These are phyloP conservation scores for Pithys albifrons DNA, from an alignment of 2,113 vertebrate genomes.

Conservation along the genomic window DNA sequence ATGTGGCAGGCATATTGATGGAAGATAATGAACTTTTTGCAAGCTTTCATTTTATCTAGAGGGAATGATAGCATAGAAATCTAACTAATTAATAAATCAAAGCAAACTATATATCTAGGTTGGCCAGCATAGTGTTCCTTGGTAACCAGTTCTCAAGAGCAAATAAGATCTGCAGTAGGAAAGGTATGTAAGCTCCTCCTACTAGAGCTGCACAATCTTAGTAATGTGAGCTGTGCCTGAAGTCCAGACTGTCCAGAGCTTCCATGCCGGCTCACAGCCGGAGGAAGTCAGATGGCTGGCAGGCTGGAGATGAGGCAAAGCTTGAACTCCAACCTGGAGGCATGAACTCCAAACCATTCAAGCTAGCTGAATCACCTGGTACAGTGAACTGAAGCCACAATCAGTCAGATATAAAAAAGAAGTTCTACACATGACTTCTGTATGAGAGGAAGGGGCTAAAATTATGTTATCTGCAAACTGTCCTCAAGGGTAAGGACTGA, in stretches of 20 bases:
- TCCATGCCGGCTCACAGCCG: not conserved
- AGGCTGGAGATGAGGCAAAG: not conserved
- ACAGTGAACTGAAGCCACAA: not conserved
- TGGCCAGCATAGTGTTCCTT: not conserved
- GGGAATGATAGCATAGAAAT: not conserved
- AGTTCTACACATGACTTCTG: not conserved
- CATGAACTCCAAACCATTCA: not conserved
- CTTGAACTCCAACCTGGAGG: not conserved
- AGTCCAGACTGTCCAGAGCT: not conserved
- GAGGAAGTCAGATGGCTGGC: not conserved
- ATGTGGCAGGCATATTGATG: not conserved
- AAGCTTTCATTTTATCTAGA: not conserved
- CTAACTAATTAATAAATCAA: conserved; percentile 13
- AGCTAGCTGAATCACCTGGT: not conserved
- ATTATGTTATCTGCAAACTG: not conserved
- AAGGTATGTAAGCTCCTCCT: not conserved
- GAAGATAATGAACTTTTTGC: not conserved
- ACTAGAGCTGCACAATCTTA: not conserved
- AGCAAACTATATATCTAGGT: not conserved
- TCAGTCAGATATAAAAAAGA: not conserved
- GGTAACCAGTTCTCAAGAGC: not conserved
- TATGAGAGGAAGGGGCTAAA: not conserved
- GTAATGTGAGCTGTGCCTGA: not conserved
- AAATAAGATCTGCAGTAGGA: not conserved
- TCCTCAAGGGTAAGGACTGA: not conserved